Percentiles rank a stretch among this genome's conserved stretches.
phyloP scores from a whole-genome alignment of 2,888 invertebrate species.

The Ryuthela nishihirai region DNA sequence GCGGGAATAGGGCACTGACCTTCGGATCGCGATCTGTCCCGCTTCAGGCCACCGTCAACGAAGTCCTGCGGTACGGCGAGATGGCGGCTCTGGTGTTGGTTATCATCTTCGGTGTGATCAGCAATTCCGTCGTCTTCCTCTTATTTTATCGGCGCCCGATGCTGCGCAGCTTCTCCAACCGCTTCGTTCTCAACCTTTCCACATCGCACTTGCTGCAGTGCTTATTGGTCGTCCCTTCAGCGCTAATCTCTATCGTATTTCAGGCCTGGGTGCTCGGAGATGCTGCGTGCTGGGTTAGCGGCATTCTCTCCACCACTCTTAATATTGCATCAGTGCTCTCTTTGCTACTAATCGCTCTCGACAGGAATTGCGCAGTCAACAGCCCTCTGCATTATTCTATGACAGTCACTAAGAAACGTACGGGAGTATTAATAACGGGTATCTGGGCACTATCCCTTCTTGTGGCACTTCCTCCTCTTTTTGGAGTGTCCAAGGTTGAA shows the following conservation, averaged over 20 bases:
- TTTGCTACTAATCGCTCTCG: constrained; percentile 61
- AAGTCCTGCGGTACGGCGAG: constrained; percentile 18
- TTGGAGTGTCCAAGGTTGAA: constrained; percentile 46
- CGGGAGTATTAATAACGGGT: constrained; percentile 51
- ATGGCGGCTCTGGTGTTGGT: constrained; percentile 45
- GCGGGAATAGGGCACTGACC: too few species aligned
- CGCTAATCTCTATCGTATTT: constrained; percentile 50
- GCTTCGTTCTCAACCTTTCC: constrained; percentile 59
- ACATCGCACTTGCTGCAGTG: constrained; percentile 55
- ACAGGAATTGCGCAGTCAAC: constrained; percentile 64
- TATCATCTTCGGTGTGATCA: constrained; percentile 64
- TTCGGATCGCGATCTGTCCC: too few species aligned
- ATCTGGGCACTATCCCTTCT: constrained; percentile 52
- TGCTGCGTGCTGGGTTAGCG: constrained; percentile 57
- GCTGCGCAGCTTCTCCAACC: constrained; percentile 72
- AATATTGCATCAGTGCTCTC: constrained; percentile 61
- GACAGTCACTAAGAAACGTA: constrained; percentile 53
- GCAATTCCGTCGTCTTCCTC: constrained; percentile 67
- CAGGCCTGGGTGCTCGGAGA: constrained; percentile 46
- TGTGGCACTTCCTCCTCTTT: constrained; percentile 51
- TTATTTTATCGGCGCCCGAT: constrained; percentile 70
- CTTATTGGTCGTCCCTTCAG: constrained; percentile 53
- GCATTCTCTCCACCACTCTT: constrained; percentile 60
- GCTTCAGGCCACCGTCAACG: not conserved
- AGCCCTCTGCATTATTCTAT: constrained; percentile 63